Evolutionary conservation across 2,113 vertebrate genomes (phyloP), one percentile per base, ranked within the genome.

Genomic region (Dunckerocampus dactyliophorus): DNA sequence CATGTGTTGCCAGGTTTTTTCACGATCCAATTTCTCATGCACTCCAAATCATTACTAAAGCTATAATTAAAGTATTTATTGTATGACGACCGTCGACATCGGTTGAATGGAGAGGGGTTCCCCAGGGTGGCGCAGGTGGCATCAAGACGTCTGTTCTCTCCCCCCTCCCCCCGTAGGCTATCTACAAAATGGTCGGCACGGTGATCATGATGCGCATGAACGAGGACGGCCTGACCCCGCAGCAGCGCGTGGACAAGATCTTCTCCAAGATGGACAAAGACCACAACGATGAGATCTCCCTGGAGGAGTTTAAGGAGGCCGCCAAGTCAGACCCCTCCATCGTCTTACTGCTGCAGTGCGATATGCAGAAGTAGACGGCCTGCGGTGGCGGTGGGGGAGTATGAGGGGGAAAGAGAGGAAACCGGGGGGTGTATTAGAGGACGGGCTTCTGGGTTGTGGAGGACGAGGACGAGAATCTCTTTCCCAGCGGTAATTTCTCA

Each of bases 141-240:
- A 34, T 43, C 11, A 43, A 43, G 39, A 43, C 13, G 39, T 43
- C 2, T 8, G 4, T 45, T 16, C 20, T n/a, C 34, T 0, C 6
- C 0, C 14, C 6, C 49, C 20, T 4, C 0, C 14, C 6, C 49
- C 20, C 72, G 37, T 85, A 99, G 96, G 96, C 96, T 39, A 99
- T 98, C 83, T 99, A 99, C 88, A 99, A 97, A 88, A 98, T 99
- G 96, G 96, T 98, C 48, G 96, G 96, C 69, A 99, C 96, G 0
- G 96, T 99, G 77, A 99, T 99, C 82, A 99, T 98, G 96, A 99
- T 99, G 96, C 92, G 96, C 3, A 99, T 99, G 96, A 98, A 99
- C 63, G 96, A 99, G 34, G 96, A 99, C 0, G 95, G 95, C 72
- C 90, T 99, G 82, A 98, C 96, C 0, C 95, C 96, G 16, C 95